These are phyloP conservation scores for Physella acuta DNA, from an alignment of 1,140 invertebrate species.

Conservation along the genomic window DNA sequence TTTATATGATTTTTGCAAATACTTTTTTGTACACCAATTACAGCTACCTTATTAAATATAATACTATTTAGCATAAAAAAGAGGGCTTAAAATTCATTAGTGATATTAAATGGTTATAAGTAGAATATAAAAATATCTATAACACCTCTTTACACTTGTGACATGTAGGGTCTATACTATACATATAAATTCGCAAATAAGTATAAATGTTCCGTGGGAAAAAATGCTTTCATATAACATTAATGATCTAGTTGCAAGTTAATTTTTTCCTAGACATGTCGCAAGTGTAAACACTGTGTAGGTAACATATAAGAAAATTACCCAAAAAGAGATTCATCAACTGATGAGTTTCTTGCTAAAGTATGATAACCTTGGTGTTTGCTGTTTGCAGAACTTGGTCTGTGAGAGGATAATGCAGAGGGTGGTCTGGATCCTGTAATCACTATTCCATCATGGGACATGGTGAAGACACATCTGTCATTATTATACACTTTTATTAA, in stretches of 20 bases:
- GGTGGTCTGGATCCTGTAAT: slow-evolving; percentile 14
- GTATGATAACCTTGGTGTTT: slow-evolving; percentile 20
- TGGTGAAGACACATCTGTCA: not conserved
- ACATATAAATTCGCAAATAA: not conserved
- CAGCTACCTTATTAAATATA: not conserved
- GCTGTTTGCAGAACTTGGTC: not conserved
- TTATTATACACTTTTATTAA: no score
- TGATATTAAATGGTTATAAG: not conserved
- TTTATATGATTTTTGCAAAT: not conserved
- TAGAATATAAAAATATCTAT: no score
- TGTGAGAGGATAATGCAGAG: slow-evolving; percentile 10
- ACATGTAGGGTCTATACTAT: not conserved
- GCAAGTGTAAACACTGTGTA: no score
- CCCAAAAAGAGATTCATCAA: slow-evolving; percentile 23
- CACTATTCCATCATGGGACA: slow-evolving; percentile 10
- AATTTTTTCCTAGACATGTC: no score
- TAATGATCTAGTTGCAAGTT: no score
- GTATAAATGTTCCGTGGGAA: not conserved
- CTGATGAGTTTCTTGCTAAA: slow-evolving; percentile 8
- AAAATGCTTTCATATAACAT: not conserved
- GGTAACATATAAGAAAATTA: no score
- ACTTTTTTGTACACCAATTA: not conserved
- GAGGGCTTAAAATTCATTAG: not conserved
- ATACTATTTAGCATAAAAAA: not conserved
- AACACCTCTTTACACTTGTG: not conserved